These are phyloP conservation scores for Aplodontia rufa DNA, from an alignment of 2,113 vertebrate species.

Conservation along the genomic window DNA sequence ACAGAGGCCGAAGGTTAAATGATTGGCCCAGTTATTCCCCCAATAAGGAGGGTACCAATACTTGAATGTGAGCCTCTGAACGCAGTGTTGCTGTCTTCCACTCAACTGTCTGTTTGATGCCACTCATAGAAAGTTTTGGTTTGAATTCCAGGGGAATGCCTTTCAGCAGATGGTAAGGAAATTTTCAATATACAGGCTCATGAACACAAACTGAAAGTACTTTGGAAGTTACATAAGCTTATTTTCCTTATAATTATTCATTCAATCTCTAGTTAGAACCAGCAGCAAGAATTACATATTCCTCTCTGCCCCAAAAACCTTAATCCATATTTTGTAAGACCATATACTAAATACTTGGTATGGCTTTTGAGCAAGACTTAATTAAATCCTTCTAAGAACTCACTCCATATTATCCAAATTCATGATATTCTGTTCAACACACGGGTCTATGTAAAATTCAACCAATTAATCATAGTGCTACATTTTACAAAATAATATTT, in stretches of 20 bases:
- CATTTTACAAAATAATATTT: conserved; percentile 6
- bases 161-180: background rate
- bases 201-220: conserved; percentile 26
- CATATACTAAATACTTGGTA: background rate
- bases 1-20: background rate
- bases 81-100: background rate
- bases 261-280: background rate
- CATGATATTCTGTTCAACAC: background rate
- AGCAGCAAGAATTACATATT: background rate
- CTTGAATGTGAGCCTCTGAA: background rate
- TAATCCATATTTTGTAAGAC: background rate
- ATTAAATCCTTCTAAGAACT: background rate
- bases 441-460: background rate
- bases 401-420: background rate
- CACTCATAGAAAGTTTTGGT: background rate
- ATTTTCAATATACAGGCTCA: background rate
- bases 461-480: background rate
- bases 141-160: background rate
- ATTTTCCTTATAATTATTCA: background rate
- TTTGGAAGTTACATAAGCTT: background rate
- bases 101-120: background rate
- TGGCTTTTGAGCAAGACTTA: conserved; percentile 18
- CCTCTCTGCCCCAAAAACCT: background rate
- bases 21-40: background rate
- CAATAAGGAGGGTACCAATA: background rate